These are phyloP conservation scores for Tinea trinotella DNA, from an alignment of 2,888 invertebrate species.

Conservation along the genomic window DNA sequence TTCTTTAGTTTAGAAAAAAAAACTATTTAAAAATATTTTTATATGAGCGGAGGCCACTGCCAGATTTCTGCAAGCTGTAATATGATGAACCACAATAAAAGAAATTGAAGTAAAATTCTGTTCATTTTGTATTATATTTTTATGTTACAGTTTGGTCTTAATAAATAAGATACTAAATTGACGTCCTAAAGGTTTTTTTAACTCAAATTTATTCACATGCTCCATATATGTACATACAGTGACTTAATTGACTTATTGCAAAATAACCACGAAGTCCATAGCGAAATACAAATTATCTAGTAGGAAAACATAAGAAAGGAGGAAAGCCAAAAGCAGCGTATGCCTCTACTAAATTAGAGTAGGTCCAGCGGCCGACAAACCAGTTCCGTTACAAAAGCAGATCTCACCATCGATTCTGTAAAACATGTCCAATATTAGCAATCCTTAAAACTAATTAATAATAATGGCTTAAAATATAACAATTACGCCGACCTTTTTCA, in stretches of 20 bases:
- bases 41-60: too few relatives aligned
- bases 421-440: not conserved
- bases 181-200: not conserved
- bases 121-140: too few relatives aligned
- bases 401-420: conserved; percentile 11
- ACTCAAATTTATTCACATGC: not conserved
- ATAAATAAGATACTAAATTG: not conserved
- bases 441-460: too few relatives aligned
- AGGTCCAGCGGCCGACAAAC: conserved; percentile 37
- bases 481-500: too few relatives aligned
- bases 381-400: conserved; percentile 50
- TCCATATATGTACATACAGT: not conserved
- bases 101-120: too few relatives aligned
- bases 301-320: conserved; percentile 45
- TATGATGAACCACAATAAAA: too few relatives aligned
- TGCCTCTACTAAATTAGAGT: conserved; percentile 45
- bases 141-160: too few relatives aligned
- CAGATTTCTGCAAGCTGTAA: too few relatives aligned
- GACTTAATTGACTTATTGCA: conserved; percentile 46
- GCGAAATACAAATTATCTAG: conserved; percentile 46
- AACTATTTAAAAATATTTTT: too few relatives aligned
- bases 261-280: conserved; percentile 12
- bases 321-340: conserved; percentile 42
- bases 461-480: too few relatives aligned
- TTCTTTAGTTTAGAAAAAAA: too few relatives aligned